Percentiles rank a stretch among this genome's conserved stretches.
Conservation (phyloP, 2,797 vertebrate species). For the Myiotriccus ornatus region DNA sequence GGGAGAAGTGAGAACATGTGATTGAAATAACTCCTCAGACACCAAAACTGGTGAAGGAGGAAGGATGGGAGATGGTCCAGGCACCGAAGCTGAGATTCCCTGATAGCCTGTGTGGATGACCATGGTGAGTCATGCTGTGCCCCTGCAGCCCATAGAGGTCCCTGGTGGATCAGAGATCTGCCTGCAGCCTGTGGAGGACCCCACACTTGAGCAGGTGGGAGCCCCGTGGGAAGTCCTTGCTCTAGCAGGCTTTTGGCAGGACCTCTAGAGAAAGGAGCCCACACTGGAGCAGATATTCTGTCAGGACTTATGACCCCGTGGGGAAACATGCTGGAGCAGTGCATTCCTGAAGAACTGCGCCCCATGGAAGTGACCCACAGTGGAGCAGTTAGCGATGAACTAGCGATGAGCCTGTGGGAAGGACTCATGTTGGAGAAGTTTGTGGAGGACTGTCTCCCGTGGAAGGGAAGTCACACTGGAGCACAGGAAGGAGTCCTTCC, state of each 20-base stretch:
- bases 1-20: background rate
- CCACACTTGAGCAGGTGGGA: background rate
- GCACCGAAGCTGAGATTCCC: background rate
- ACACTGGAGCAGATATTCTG: background rate
- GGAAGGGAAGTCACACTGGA: background rate
- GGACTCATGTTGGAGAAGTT: background rate
- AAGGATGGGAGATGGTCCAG: background rate
- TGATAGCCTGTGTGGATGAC: background rate
- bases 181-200: background rate
- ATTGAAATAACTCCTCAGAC: background rate
- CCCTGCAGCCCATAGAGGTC: background rate
- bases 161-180: background rate
- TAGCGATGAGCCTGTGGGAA: background rate
- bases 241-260: background rate
- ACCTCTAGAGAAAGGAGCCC: background rate
- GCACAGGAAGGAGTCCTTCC: background rate
- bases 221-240: background rate
- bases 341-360: background rate
- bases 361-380: background rate
- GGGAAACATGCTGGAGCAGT: background rate
- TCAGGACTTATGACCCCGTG: background rate
- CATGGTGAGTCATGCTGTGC: background rate
- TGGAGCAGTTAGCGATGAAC: background rate
- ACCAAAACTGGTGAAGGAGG: background rate
- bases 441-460: background rate